These are phyloP conservation scores for Eupeodes latifasciatus DNA, from an alignment of 2,888 invertebrate genomes.

Conservation along the genomic window DNA sequence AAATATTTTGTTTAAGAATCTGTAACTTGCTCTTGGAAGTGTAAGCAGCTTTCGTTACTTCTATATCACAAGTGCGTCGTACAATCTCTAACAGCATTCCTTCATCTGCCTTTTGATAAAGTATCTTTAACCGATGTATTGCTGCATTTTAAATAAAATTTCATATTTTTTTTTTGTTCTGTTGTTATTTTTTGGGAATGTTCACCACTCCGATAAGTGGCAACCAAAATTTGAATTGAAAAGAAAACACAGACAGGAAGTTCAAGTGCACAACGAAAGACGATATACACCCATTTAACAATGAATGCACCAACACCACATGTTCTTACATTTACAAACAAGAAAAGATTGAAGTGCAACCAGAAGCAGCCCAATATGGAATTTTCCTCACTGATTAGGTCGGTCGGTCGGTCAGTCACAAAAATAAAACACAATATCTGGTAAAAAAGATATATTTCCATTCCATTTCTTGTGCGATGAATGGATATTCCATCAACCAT, in stretches of 20 bases:
- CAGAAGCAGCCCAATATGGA: conserved; percentile 24
- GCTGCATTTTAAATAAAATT: conserved; percentile 14
- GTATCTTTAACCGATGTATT: conserved; percentile 30
- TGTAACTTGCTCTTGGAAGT: neutral
- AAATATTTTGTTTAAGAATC: neutral
- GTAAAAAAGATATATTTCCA: neutral
- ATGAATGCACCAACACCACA: conserved; percentile 24
- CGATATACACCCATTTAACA: neutral
- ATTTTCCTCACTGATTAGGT: conserved; percentile 66
- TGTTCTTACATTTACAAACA: neutral
- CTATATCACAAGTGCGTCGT: neutral
- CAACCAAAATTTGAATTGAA: neutral
- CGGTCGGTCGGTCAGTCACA: neutral
- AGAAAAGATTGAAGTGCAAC: conserved; percentile 4
- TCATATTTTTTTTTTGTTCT: neutral
- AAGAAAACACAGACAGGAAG: conserved; percentile 69
- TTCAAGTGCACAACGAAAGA: conserved; percentile 61
- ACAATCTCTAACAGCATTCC: conserved; percentile 8
- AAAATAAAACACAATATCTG: conserved; percentile 15
- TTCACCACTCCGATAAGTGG: conserved; percentile 50
- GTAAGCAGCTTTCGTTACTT: neutral
- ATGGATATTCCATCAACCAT: too few species aligned
- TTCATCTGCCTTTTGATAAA: conserved; percentile 1
- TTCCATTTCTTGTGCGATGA: neutral
- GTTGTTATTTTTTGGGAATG: conserved; percentile 59